phyloP scores from a whole-genome alignment of 2,888 invertebrate genomes.

The Stegophylla sp. region DNA sequence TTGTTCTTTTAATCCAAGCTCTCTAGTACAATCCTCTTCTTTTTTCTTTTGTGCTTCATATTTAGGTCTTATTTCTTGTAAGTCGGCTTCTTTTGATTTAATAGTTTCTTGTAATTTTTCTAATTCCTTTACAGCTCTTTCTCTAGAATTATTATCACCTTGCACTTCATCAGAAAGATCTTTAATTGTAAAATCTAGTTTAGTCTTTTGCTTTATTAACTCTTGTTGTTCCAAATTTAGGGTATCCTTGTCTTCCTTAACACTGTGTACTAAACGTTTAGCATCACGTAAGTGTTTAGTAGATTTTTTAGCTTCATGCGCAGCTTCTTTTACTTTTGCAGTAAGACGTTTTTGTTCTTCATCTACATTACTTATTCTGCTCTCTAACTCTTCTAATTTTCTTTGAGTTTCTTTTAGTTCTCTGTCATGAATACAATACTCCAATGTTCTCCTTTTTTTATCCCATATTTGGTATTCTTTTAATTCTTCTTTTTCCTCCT shows the following conservation, averaged over 20 bases:
- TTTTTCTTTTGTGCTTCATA: slow-evolving; percentile 92
- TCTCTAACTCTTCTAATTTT: slow-evolving; percentile 86
- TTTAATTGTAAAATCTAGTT: slow-evolving; percentile 91
- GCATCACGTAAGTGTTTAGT: slow-evolving; percentile 84
- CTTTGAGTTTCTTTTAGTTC: slow-evolving; percentile 92
- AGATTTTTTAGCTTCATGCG: slow-evolving; percentile 74
- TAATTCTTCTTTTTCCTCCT: slow-evolving; percentile 98
- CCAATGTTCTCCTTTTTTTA: slow-evolving; percentile 89
- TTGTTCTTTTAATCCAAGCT: slow-evolving; percentile 91
- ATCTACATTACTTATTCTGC: slow-evolving; percentile 78
- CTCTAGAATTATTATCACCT: slow-evolving; percentile 92
- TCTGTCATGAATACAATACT: slow-evolving; percentile 97
- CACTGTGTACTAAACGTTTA: slow-evolving; percentile 81
- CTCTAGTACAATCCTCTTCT: slow-evolving; percentile 90
- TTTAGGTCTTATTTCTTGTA: slow-evolving; percentile 88
- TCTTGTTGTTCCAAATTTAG: slow-evolving; percentile 89
- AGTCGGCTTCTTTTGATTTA: slow-evolving; percentile 84
- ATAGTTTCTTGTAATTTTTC: slow-evolving; percentile 87
- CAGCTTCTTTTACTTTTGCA: slow-evolving; percentile 75
- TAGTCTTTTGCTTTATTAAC: slow-evolving; percentile 89
- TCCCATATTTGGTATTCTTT: slow-evolving; percentile 99
- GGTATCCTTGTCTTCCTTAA: slow-evolving; percentile 92
- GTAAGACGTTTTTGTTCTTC: slow-evolving; percentile 84
- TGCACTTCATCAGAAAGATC: slow-evolving; percentile 94
- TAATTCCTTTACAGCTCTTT: slow-evolving; percentile 82